Base-by-base conservation (phyloP, 2,888 invertebrate genomes). In the Lasioglossum morio region DNA sequence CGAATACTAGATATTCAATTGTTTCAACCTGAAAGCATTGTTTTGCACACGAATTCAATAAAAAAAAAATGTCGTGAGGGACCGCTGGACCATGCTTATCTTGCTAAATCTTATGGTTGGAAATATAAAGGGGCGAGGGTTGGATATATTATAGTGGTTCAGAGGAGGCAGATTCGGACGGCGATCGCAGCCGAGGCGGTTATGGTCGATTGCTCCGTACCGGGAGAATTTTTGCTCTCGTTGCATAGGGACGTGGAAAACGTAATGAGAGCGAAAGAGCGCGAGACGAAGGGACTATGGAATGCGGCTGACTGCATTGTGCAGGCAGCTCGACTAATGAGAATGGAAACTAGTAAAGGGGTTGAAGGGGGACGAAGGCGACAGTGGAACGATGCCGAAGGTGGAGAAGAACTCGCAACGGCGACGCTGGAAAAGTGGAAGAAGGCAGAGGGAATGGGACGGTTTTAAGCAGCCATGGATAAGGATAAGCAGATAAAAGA, bases 241-340 rank as follows among this genome's bases (percentile, higher is more conserved):
- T 66, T 34, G 66, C 34, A 66, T 19, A 19, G 66, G 30, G 66
- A 34, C 60, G 27, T 14, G n/a, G 57, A 78, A 63, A 43, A 40
- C 27, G 78, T 73, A 53, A 48, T 69, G 46, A 34, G 72, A 46
- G 72, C 37, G 53, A 76, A 14, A 46, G 63, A 74, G 76, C 43
- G 53, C 48, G 48, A 78, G 69, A 66, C 16, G 66, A 8, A 57
- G 78, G 74, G 77, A 72, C 72, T 72, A 76, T 82, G 87, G 88
- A 88, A 88, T 79, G 81, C 72, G 82, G 76, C 84, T 77, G 89
- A 86, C 86, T 89, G 88, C 91, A 91, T 92, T 91, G 92, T 92
- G 91, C 90, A 88, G 87, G 90, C 90, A 79, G 84, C 83, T 85
- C 82, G 86, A 87, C 87, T 90, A 87, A 93, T 92, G 93, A 93